Base-by-base conservation (phyloP, 2,113 vertebrate species). In the Chaetura pelagica region DNA sequence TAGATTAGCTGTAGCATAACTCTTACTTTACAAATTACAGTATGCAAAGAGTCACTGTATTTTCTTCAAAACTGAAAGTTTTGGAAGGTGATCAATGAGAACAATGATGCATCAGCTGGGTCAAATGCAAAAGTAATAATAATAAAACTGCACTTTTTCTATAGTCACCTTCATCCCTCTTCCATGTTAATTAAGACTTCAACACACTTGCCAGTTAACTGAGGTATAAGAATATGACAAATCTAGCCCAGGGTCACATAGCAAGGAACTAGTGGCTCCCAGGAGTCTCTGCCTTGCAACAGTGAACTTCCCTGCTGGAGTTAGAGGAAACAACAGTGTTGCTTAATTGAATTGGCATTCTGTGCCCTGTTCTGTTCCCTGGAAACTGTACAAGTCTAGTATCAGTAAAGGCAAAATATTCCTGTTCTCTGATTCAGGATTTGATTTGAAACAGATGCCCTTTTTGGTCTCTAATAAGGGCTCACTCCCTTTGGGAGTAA, bases 371-470 rank as follows among this genome's bases (percentile, higher is more conserved):
- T 89, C 92, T 51, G 52, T 67, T 94, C 85, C 40, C 76, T 75
- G 66, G 54, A 87, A 90, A 87, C 84, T 49, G 51, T n/a, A 87
- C 62, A 85, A 71, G 12, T 88, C 81, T 83, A 63, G 18, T 84
- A 90, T 66, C 61, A 81, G 85, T 64, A 93, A 90, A 93, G 22
- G 55, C 27, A 91, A 94, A 92, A 74, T 88, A 88, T 48, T 92
- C 44, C 69, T 78, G 22, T 30, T 88, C 10, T 92, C 68, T 54
- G 44, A 87, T 90, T 64, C 73, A 94, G 49, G 49, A 64, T 84
- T 86, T 96, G 73, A 93, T 96, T 95, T 96, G 87, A 94, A 96
- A 79, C 94, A 94, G 86, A 75, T 92, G 72, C 55, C 88, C 83
- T 79, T 90, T 91, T 46, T 68, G 22, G 83, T 95, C 80, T 69